Evolutionary conservation across 37 sponge, comb jelly and placozoan genomes (phyloP), one percentile per base, ranked within the genome.

Genomic region (Oopsacas minuta): DNA sequence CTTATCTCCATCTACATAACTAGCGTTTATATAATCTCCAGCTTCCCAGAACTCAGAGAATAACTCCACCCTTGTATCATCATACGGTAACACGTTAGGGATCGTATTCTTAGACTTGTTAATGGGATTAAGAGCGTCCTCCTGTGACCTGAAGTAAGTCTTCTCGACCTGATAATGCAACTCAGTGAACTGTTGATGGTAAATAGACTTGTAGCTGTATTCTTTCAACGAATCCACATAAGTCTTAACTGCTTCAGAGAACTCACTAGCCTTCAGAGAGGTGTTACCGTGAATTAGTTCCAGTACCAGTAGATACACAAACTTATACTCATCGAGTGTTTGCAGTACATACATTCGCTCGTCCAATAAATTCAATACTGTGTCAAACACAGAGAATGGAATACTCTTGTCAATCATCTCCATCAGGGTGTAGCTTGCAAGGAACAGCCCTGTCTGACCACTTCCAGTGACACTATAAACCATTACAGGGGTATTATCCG

Each of bases 151-250:
- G 28, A 10, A n/a, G 75, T 61, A n/a, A 25, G 75, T 61, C 75
- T 61, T 61, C 17, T 61, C 75, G 75, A 61, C 75, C 75, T 61
- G 75, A n/a, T 61, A 61, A 34, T 61, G 32, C 75, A 61, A 34
- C 75, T 61, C 75, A 7, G 75, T 32, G 75, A 61, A 61, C 75
- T 61, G 75, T 34, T 25, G 22, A 34, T 61, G 75, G 75, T 32
- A 61, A 34, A 61, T 61, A n/a, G 75, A 61, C 17, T n/a, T 25
- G 75, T 61, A 12, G 51, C 51, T 46, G 49, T 17, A 17, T 25
- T 61, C 75, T 61, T 3, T 61, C 1, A 61, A 34, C 75, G 75
- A 61, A n/a, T 61, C 75, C 1, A 61, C 75, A n/a, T 61, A 61
- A 3, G 75, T 25, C 75, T 34, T 10, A 34, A 25, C 22, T 3